These are phyloP conservation scores for Hyperopisus bebe DNA, from an alignment of 2,113 vertebrate species.

Conservation along the genomic window DNA sequence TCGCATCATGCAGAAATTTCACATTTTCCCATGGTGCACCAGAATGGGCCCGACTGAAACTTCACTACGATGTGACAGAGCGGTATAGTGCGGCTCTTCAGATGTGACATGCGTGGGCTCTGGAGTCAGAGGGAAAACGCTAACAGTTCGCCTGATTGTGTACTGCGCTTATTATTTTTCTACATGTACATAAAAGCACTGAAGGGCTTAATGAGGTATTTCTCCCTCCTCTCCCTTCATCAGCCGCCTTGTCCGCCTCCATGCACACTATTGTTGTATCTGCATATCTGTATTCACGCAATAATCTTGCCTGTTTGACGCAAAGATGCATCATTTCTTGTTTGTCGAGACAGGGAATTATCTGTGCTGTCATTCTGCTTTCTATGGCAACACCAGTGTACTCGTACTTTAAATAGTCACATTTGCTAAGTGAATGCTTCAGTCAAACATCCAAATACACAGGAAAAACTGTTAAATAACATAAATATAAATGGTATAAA, in stretches of 20 bases:
- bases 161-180: neutral
- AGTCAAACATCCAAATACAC: neutral
- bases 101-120: neutral
- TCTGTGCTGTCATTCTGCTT: neutral
- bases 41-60: neutral
- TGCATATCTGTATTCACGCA: neutral
- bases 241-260: neutral
- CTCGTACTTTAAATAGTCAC: neutral
- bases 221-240: neutral
- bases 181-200: neutral
- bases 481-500: neutral
- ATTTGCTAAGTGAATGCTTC: neutral
- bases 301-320: neutral
- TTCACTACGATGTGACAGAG: neutral
- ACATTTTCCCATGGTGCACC: neutral
- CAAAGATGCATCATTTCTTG: neutral
- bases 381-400: neutral
- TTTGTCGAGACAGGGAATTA: neutral
- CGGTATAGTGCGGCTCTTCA: neutral
- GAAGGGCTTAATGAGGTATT: neutral
- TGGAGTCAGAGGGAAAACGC: neutral
- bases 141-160: neutral
- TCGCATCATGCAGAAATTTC: neutral
- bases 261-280: neutral
- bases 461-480: neutral